Evolutionary conservation across 2,888 invertebrate species (phyloP), one percentile per base, ranked within the genome.

Genomic region (Frankliniella fusca): DNA sequence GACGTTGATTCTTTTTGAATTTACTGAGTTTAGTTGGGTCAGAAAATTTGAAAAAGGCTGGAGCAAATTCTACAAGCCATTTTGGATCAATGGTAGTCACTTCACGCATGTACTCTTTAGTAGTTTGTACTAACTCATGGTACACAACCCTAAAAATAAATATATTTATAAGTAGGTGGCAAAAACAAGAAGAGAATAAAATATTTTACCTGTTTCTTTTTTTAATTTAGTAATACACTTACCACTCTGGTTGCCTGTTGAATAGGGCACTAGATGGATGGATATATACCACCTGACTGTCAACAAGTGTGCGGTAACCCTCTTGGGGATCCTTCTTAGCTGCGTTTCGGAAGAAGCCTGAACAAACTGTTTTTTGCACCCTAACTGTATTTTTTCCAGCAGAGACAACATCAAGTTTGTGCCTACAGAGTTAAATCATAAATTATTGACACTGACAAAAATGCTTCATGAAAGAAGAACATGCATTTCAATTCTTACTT

Each of bases 261-360:
- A 99, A 99, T 11, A 99, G 90, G 0, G 99, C 96, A 88, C 97
- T 97, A 0, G 98, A 98, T 0, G 99, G 99, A 90, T 99, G 99
- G 86, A 99, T 99, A 88, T 99, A 99, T 20, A 99, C 99, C 18
- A 97, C 96, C 89, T 98, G 99, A 84, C 97, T 96, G 88, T 99
- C 99, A 0, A 98, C 98, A 11, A 99, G 90, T 0, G 99, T 99
- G 82, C 99, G 91, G 89, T 99, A 99, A 0, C 95, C 95, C 89
- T 99, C 99, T 88, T 99, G 99, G 0, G 99, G 99, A 90, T 99
- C 99, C 87, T 99, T 98, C 89, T 99, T 99, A 0, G 98, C 98
- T 0, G 99, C 98, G 89, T 99, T 99, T 82, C 99, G 91, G 90
- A 99, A 99, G 90, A 98, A 99, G 2, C 99, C 99, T 0, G 97